Base-by-base conservation (phyloP, 1,140 invertebrate genomes). In the Papilio glaucus region DNA sequence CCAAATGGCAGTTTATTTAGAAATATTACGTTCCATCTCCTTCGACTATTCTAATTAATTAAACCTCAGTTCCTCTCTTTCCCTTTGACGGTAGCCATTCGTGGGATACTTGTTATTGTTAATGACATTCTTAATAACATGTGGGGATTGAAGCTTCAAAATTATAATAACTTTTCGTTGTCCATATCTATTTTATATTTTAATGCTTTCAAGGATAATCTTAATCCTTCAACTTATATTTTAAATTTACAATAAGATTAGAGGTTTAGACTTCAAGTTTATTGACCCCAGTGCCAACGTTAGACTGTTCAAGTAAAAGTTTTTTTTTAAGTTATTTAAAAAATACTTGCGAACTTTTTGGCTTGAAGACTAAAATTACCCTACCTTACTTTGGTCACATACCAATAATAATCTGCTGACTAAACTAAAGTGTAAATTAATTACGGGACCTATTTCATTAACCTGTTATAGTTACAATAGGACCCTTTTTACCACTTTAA, bases 11-110 rank as follows among this genome's bases (percentile, higher is more conserved):
- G 78, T 86, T 85, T 87, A 82, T 81, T 83, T 80, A 85, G 65
- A 87, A 80, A 85, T 87, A 86, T 83, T 79, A 86, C 83, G 70
- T 88, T 79, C 78, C 78, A 85, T 86, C 75, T 83, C 75, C 76
- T 80, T 81, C 74, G 78, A 86, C 72, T 82, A 86, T 88, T 85
- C 67, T 75, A 89, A 91, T 89, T 88, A 91, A 89, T 88, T 86
- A 89, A 80, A 39, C 71, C 53, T 26, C 60, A 63, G 49, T 39
- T n/a, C 62, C 70, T 65, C 60, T 76, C 77, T 69, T 42, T 49
- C 65, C 68, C 61, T 77, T 76, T 82, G 81, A 85, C 83, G 81
- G 85, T 82, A 84, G 83, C 78, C 76, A 84, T 88, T 86, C 85
- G 73, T 84, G 72, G 71, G 77, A 73, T 75, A 71, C 67, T 68